phyloP scores from a whole-genome alignment of 37 sponge, comb jelly and placozoan species.

The Bolinopsis microptera region DNA sequence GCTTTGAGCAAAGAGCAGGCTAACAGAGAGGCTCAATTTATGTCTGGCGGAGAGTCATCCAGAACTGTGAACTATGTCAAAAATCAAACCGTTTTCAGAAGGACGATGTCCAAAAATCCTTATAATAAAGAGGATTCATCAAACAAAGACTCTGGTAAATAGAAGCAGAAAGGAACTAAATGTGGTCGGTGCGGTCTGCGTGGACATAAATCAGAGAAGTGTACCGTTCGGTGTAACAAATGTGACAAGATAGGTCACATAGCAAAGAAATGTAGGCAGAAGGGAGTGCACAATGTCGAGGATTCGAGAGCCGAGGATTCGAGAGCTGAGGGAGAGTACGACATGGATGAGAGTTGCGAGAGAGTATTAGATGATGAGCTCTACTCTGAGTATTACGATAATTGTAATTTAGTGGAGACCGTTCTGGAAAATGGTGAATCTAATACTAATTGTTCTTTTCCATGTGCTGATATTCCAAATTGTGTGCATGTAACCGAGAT shows the following conservation, averaged over 20 bases:
- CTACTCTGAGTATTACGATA: too few species aligned
- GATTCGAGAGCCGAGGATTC: not conserved
- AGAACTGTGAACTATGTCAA: not conserved
- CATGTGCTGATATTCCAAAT: too few species aligned
- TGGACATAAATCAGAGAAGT: not conserved
- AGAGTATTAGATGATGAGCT: not conserved
- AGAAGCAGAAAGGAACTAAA: not conserved
- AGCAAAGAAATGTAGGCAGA: not conserved
- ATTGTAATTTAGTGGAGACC: not conserved
- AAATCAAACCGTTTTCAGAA: too few species aligned
- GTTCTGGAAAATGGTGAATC: not conserved
- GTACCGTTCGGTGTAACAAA: not conserved
- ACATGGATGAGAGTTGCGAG: not conserved
- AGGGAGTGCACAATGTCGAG: not conserved
- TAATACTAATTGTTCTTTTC: not conserved
- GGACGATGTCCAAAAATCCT: too few species aligned
- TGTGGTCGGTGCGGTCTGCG: not conserved
- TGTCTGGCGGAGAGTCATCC: not conserved
- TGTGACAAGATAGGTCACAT: not conserved
- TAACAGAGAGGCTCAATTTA: not conserved
- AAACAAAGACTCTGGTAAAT: not conserved
- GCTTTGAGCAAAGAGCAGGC: not conserved
- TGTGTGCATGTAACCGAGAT: not conserved
- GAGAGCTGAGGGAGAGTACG: not conserved
- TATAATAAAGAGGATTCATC: too few species aligned